Conservation (phyloP, 2,113 vertebrate species). For the Python bivittatus region DNA sequence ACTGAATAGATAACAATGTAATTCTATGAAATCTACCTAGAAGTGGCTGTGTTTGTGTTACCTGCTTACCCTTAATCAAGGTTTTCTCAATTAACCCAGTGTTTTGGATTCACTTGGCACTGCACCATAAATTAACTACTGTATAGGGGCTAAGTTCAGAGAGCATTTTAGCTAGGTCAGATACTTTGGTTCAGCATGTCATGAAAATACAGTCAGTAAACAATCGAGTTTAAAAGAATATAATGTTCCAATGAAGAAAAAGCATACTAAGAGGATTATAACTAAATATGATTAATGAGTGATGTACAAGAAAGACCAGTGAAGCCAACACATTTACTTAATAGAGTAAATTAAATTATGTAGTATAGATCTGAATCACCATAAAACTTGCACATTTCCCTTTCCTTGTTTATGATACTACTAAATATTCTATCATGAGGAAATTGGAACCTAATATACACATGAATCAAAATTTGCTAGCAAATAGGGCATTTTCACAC, state of each 20-base stretch:
- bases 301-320: neutral
- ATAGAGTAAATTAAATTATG: conserved; percentile 5
- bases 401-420: neutral
- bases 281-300: neutral
- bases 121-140: neutral
- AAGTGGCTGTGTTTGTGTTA: neutral
- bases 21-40: neutral
- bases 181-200: neutral
- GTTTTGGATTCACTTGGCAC: neutral
- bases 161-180: neutral
- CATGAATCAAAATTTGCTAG: neutral
- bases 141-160: neutral
- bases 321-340: neutral
- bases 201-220: neutral
- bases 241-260: neutral
- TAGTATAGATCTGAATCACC: neutral
- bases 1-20: neutral
- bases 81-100: neutral
- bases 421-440: neutral
- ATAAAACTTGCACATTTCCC: neutral
- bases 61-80: neutral
- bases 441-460: neutral
- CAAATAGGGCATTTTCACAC: conserved; percentile 3
- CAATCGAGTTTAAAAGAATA: neutral
- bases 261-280: neutral